A percentile compares a stretch with the other conserved stretches of the same genome.
Conservation (phyloP, 2,888 invertebrate species). For the Sipha maydis region DNA sequence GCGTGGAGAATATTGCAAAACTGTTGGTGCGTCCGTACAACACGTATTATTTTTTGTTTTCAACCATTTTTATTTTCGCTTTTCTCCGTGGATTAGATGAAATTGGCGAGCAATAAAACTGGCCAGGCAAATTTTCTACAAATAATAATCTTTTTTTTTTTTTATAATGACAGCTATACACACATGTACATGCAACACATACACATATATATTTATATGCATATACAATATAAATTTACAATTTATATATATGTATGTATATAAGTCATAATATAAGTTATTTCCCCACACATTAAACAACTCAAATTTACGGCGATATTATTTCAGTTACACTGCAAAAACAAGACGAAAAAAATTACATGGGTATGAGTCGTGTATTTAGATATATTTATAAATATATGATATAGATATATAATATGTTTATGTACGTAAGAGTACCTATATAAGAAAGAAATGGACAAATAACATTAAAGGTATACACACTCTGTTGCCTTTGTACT, state of each 20-base stretch:
- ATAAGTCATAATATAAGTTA: neutral
- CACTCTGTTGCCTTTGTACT: too few species aligned
- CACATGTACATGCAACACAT: neutral
- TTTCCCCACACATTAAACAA: slow-evolving; percentile 15
- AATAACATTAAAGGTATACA: too few species aligned
- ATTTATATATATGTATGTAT: neutral
- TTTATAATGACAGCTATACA: slow-evolving; percentile 32
- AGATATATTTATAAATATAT: too few species aligned
- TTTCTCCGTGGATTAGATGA: slow-evolving; percentile 36
- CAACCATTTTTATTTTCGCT: slow-evolving; percentile 35
- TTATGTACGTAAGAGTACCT: neutral
- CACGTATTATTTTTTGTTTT: neutral
- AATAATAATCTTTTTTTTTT: slow-evolving; percentile 14
- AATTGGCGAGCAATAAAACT: slow-evolving; percentile 38
- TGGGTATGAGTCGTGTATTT: too few species aligned
- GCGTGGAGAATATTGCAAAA: neutral
- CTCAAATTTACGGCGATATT: neutral
- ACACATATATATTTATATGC: too few species aligned
- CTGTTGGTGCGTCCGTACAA: neutral
- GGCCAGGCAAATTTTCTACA: neutral
- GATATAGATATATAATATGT: too few species aligned
- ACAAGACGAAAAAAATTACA: neutral
- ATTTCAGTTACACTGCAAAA: slow-evolving; percentile 1
- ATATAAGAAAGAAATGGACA: too few species aligned
- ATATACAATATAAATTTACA: too few species aligned